A percentile compares a stretch with the other conserved stretches of the same genome.
These are phyloP conservation scores for Paratilapia polleni DNA, from an alignment of 2,113 vertebrate genomes.

Conservation along the genomic window DNA sequence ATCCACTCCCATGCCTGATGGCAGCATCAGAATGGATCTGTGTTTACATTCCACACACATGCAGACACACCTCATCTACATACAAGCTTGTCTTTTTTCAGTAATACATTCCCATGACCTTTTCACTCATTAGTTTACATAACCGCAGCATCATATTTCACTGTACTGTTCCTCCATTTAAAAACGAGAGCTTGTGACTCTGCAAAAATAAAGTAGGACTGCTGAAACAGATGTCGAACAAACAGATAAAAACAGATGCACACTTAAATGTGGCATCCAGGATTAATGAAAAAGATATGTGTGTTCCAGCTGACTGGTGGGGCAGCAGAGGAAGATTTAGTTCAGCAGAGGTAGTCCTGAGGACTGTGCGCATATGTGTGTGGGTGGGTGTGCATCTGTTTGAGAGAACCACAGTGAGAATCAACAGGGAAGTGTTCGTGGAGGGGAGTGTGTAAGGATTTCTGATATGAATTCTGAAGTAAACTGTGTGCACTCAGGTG, in stretches of 20 bases:
- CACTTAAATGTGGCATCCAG: not conserved
- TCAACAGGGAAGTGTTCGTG: conserved; percentile 2
- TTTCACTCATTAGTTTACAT: conserved; percentile 34
- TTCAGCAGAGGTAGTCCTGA: not conserved
- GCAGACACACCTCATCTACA: not conserved
- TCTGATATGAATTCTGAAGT: conserved; percentile 28
- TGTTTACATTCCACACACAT: conserved; percentile 45
- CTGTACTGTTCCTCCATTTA: not conserved
- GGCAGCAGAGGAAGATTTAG: conserved; percentile 20
- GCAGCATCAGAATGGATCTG: not conserved
- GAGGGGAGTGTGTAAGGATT: not conserved
- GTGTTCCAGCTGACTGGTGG: not conserved
- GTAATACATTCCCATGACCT: conserved; percentile 6
- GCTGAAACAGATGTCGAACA: conserved; percentile 45
- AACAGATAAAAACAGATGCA: not conserved
- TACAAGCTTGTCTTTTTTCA: not conserved
- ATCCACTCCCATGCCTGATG: not conserved
- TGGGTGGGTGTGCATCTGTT: not conserved
- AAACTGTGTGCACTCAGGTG: conserved; percentile 13
- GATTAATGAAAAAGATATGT: conserved; percentile 37
- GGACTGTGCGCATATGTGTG: not conserved
- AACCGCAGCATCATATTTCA: conserved; percentile 8
- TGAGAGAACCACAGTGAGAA: not conserved
- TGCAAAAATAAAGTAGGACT: conserved; percentile 20
- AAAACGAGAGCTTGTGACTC: conserved; percentile 1